Percentiles rank a stretch among this genome's conserved stretches.
These are phyloP conservation scores for Rhopalosiphum nymphaeae DNA, from an alignment of 2,888 invertebrate species.

Conservation along the genomic window DNA sequence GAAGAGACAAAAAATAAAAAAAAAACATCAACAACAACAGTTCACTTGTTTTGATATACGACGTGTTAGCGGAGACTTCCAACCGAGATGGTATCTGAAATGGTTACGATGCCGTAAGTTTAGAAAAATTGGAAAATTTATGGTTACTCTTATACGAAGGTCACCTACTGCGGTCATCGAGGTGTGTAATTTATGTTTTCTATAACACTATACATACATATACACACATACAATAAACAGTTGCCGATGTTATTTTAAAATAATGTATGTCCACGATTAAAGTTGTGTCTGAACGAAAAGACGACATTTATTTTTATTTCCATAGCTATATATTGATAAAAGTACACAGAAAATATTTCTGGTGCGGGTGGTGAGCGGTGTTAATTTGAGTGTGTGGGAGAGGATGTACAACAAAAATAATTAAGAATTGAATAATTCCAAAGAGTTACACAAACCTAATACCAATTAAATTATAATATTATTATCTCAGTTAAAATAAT, in stretches of 20 bases:
- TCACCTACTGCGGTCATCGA: conserved; percentile 40
- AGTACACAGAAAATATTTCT: background rate
- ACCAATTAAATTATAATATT: background rate
- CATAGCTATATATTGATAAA: background rate
- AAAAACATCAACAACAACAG: background rate
- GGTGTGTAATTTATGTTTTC: conserved; percentile 43
- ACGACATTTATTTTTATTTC: background rate
- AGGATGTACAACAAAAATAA: background rate
- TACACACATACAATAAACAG: background rate
- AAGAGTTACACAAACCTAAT: background rate
- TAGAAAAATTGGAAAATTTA: conserved; percentile 51
- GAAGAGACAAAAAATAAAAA: background rate
- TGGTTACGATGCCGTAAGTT: background rate
- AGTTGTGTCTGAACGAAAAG: background rate
- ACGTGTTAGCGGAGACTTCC: conserved; percentile 3
- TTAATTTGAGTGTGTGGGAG: background rate
- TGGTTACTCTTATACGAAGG: background rate
- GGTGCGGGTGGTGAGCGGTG: background rate
- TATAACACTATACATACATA: background rate
- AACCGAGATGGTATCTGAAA: conserved; percentile 29
- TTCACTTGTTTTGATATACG: conserved; percentile 23
- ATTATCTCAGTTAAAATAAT: background rate
- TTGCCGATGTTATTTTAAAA: background rate
- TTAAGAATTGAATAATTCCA: background rate
- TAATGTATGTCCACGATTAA: background rate